Evolutionary conservation across 2,797 vertebrate species (phyloP).

Genomic region (Zenarchopterus dispar): DNA sequence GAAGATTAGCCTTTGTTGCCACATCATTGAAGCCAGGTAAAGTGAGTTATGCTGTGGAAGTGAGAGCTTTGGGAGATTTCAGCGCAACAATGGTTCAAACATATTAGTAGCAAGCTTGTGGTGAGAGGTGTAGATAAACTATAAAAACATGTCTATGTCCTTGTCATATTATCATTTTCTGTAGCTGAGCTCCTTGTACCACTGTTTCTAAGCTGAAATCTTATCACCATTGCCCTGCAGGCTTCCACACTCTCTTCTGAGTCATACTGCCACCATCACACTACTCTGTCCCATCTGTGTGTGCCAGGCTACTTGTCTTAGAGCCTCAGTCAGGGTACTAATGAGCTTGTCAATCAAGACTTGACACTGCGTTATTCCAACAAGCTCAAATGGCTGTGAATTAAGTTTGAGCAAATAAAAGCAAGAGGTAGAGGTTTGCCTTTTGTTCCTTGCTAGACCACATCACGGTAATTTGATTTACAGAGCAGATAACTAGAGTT

Average conservation of each 20-base stretch:
- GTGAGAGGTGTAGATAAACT: not conserved
- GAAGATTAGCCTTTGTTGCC: slow-evolving; percentile 82
- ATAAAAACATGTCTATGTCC: too few relatives aligned
- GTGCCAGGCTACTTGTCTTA: slow-evolving; percentile 46
- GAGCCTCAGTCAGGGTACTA: slow-evolving; percentile 46
- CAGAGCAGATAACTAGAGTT: slow-evolving; percentile 7
- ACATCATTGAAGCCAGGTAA: slow-evolving; percentile 90
- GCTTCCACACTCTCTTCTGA: slow-evolving; percentile 52
- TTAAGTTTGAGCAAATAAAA: slow-evolving; percentile 38
- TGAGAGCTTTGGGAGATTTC: not conserved
- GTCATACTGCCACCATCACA: slow-evolving; percentile 58
- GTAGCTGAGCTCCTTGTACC: slow-evolving; percentile 7
- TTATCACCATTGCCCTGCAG: slow-evolving; percentile 44
- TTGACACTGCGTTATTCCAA: slow-evolving; percentile 51
- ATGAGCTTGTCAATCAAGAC: slow-evolving; percentile 62
- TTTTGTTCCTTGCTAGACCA: not conserved
- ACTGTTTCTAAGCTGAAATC: slow-evolving; percentile 41
- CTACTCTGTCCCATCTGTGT: slow-evolving; percentile 68
- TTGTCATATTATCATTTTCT: not conserved
- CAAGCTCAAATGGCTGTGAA: slow-evolving; percentile 24
- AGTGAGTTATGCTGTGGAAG: not conserved
- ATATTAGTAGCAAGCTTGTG: not conserved
- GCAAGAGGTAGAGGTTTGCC: slow-evolving; percentile 15
- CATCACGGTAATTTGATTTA: slow-evolving; percentile 11
- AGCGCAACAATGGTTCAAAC: not conserved